Evolutionary conservation across 1,140 invertebrate species (phyloP).

Genomic region (Tetramorium parvispinum): DNA sequence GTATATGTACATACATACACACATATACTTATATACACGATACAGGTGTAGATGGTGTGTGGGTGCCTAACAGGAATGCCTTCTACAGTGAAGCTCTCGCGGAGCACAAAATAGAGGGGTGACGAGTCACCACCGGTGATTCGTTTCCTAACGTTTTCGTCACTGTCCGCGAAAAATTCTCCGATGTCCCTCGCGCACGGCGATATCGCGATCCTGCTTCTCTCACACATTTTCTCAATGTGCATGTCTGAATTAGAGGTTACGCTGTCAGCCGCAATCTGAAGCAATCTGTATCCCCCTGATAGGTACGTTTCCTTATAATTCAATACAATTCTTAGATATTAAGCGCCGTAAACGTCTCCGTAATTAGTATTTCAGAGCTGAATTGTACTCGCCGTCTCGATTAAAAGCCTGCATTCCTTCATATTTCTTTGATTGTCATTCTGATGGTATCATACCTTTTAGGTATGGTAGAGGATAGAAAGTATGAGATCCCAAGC

Average conservation of each 20-base stretch:
- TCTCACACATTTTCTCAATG: conserved; percentile 60
- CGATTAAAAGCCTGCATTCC: neutral
- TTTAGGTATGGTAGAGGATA: conserved; percentile 82
- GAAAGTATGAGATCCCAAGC: conserved; percentile 84
- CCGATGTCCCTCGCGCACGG: neutral
- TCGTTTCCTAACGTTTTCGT: conserved; percentile 57
- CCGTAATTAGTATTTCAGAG: neutral
- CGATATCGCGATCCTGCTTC: conserved; percentile 25
- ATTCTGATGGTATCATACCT: conserved; percentile 16
- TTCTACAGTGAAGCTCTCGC: conserved; percentile 28
- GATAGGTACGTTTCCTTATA: conserved; percentile 34
- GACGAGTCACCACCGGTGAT: conserved; percentile 68
- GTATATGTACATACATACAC: neutral
- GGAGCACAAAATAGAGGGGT: conserved; percentile 58
- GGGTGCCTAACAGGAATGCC: conserved; percentile 34
- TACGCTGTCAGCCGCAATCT: conserved; percentile 59
- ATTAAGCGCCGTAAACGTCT: neutral
- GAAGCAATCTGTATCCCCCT: conserved; percentile 23
- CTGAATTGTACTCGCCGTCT: neutral
- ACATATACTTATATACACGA: neutral
- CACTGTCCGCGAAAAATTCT: conserved; percentile 35
- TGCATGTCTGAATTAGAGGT: conserved; percentile 66
- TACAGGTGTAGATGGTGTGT: neutral
- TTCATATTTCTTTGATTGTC: conserved; percentile 5
- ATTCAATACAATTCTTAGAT: conserved; percentile 17